Percentiles rank a stretch among this genome's conserved stretches.
phyloP scores from a whole-genome alignment of 2,113 vertebrate species.

The Sialia sialis region DNA sequence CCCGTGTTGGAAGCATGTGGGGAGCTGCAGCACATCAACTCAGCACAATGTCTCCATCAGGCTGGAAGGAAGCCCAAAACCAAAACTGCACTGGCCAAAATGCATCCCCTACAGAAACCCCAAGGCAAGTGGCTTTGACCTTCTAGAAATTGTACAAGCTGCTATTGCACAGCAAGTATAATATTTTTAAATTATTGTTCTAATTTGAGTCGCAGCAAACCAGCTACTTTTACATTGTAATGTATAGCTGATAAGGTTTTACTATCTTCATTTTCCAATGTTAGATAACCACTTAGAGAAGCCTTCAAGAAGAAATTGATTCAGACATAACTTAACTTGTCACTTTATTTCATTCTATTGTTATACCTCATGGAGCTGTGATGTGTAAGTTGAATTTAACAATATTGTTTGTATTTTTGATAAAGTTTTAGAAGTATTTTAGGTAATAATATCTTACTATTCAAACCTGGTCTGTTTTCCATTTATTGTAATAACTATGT shows the following conservation, averaged over 20 bases:
- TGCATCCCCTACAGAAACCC: constrained; percentile 77
- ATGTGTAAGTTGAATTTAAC: not conserved
- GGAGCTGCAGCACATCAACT: constrained; percentile 15
- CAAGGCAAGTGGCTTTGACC: constrained; percentile 72
- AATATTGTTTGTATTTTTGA: not conserved
- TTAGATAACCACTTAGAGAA: not conserved
- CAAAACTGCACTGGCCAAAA: constrained; percentile 67
- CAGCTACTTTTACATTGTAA: not conserved
- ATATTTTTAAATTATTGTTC: not conserved
- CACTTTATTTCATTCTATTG: not conserved
- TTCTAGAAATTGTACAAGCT: not conserved
- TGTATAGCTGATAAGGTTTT: not conserved
- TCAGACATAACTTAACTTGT: not conserved
- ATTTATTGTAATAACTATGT: not conserved
- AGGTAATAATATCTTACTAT: not conserved
- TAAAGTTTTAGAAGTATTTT: not conserved
- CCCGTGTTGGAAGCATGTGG: constrained; percentile 62
- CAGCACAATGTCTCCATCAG: constrained; percentile 72
- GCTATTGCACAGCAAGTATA: accelerated
- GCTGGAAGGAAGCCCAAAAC: constrained; percentile 72
- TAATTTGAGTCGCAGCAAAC: not conserved
- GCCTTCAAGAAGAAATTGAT: not conserved
- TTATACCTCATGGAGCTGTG: not conserved
- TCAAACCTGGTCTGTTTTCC: not conserved
- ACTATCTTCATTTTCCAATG: not conserved